Conservation (phyloP, 2,888 invertebrate species). For the Chorisops tibialis region DNA sequence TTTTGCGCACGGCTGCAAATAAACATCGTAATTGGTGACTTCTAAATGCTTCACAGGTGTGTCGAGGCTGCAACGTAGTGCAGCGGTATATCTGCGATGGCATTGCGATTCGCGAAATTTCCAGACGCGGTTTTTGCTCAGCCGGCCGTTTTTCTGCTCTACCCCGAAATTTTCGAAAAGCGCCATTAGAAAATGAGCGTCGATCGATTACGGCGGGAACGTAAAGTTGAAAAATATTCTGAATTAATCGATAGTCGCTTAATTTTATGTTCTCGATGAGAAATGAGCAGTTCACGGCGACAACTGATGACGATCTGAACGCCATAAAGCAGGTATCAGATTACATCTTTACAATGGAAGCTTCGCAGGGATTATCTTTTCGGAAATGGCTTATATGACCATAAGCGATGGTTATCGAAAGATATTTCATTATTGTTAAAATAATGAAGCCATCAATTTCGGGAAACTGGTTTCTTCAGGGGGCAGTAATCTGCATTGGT, state of each 20-base stretch:
- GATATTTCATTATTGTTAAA: no score
- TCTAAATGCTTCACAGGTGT: neutral
- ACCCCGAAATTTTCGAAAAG: slow-evolving; percentile 11
- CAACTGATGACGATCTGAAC: no score
- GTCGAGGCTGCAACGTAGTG: neutral
- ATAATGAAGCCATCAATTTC: no score
- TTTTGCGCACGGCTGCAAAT: slow-evolving; percentile 22
- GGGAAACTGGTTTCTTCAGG: no score
- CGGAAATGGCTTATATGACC: neutral
- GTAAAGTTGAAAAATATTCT: slow-evolving; percentile 12
- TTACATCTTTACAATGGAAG: no score
- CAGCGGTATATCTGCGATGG: slow-evolving; percentile 12
- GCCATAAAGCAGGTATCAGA: no score
- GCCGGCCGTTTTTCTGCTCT: neutral
- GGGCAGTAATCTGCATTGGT: no score
- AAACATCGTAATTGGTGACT: slow-evolving; percentile 28
- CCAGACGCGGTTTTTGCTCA: slow-evolving; percentile 9
- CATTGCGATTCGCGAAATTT: slow-evolving; percentile 22
- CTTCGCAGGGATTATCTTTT: no score
- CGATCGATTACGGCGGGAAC: slow-evolving; percentile 8
- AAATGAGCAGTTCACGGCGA: slow-evolving; percentile 9
- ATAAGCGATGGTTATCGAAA: neutral
- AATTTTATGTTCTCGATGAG: slow-evolving; percentile 19
- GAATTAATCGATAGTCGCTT: slow-evolving; percentile 20
- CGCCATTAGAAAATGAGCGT: slow-evolving; percentile 13